Evolutionary conservation across 2,888 invertebrate genomes (phyloP).

Genomic region (Yponomeuta cagnagella): DNA sequence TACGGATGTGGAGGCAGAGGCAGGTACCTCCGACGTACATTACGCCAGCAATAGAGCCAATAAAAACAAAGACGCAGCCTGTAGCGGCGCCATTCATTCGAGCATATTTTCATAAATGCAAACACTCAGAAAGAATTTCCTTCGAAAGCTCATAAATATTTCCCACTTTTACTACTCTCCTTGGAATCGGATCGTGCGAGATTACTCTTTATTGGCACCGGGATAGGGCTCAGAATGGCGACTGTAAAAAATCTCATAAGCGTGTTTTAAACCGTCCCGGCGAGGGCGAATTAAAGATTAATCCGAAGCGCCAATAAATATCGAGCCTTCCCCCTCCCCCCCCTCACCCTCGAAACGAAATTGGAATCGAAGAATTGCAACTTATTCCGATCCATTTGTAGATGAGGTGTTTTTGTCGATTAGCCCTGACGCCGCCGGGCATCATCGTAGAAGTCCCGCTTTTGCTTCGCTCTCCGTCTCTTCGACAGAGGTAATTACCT

Average conservation of each 20-base stretch:
- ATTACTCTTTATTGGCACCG: constrained; percentile 27
- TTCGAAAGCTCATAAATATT: constrained; percentile 74
- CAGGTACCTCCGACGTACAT: not conserved
- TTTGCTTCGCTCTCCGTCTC: too few relatives aligned
- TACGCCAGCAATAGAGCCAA: not conserved
- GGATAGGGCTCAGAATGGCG: constrained; percentile 31
- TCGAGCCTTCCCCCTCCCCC: constrained; percentile 22
- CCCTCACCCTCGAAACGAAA: constrained; percentile 44
- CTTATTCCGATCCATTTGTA: constrained; percentile 68
- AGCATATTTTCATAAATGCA: constrained; percentile 76
- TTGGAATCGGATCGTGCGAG: constrained; percentile 26
- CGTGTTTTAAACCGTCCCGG: constrained; percentile 62
- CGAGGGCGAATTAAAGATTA: constrained; percentile 67
- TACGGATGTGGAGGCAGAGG: too few relatives aligned
- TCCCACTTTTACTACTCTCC: constrained; percentile 66
- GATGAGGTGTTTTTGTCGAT: constrained; percentile 65
- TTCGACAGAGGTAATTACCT: too few relatives aligned
- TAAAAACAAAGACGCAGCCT: constrained; percentile 23
- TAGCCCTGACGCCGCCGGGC: constrained; percentile 35
- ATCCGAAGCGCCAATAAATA: constrained; percentile 71
- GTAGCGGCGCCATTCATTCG: constrained; percentile 51
- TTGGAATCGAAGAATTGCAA: constrained; percentile 71
- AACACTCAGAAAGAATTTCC: constrained; percentile 73
- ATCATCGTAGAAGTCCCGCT: not conserved
- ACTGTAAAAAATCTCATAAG: constrained; percentile 44